These are phyloP conservation scores for Brassicogethes aeneus DNA, from an alignment of 2,888 invertebrate genomes.

Conservation along the genomic window DNA sequence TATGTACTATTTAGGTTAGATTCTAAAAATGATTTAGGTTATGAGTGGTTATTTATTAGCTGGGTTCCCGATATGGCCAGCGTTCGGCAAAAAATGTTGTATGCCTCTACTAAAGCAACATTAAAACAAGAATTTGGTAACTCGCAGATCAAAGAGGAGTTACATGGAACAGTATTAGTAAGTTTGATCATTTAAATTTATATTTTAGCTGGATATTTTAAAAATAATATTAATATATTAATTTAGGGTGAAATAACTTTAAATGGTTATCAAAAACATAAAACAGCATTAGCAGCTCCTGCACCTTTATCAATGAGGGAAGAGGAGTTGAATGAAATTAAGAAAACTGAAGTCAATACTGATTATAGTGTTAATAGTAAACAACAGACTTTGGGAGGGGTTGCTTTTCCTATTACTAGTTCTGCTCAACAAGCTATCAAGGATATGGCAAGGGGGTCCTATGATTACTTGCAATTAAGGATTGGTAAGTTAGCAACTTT, in stretches of 20 bases:
- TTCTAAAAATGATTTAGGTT: constrained; percentile 66
- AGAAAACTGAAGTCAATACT: constrained; percentile 57
- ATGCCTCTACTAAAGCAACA: constrained; percentile 95
- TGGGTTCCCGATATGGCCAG: constrained; percentile 93
- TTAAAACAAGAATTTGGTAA: constrained; percentile 94
- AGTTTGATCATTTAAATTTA: constrained; percentile 11
- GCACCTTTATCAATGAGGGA: constrained; percentile 85
- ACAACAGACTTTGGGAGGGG: constrained; percentile 84
- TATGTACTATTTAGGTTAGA: constrained; percentile 87
- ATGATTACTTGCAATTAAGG: constrained; percentile 84
- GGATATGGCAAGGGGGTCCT: constrained; percentile 62
- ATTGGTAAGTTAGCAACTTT: too few relatives aligned
- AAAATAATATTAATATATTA: not conserved
- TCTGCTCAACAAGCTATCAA: constrained; percentile 67
- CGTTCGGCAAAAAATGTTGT: constrained; percentile 93
- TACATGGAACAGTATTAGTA: constrained; percentile 78
- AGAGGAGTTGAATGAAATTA: constrained; percentile 73
- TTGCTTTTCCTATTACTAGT: constrained; percentile 81
- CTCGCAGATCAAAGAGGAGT: constrained; percentile 86
- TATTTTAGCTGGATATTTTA: too few relatives aligned
- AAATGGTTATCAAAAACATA: constrained; percentile 72
- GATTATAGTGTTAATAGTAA: constrained; percentile 74
- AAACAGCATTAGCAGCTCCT: constrained; percentile 69
- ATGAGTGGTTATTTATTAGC: constrained; percentile 87
- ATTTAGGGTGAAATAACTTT: constrained; percentile 68